phyloP scores from a whole-genome alignment of 2,797 vertebrate genomes.

The Sparus aurata region DNA sequence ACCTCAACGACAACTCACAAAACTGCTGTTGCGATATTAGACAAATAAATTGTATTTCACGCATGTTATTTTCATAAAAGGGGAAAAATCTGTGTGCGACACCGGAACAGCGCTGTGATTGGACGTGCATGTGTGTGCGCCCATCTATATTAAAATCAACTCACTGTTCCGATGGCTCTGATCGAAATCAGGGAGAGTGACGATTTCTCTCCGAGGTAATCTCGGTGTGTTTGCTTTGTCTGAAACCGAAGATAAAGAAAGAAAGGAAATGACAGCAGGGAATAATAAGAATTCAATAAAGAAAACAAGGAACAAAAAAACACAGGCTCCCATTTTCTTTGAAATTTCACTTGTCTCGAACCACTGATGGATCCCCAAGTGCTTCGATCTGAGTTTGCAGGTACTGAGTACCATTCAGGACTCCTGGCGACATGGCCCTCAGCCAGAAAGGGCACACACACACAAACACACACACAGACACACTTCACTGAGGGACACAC shows the following conservation, averaged over 20 bases:
- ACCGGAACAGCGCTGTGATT: constrained; percentile 47
- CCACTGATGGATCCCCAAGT: constrained; percentile 48
- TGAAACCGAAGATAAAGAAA: constrained; percentile 73
- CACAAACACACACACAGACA: constrained; percentile 26
- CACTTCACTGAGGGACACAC: constrained; percentile 32
- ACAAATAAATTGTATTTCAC: constrained; percentile 24
- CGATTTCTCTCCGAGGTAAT: constrained; percentile 74
- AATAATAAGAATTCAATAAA: constrained; percentile 68
- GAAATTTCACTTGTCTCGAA: constrained; percentile 39
- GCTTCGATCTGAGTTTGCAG: constrained; percentile 39
- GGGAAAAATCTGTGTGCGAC: constrained; percentile 33
- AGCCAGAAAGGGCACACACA: constrained; percentile 27
- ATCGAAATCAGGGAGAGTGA: constrained; percentile 77
- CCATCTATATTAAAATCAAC: constrained; percentile 88
- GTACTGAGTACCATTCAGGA: constrained; percentile 49
- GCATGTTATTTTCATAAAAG: constrained; percentile 33
- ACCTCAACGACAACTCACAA: constrained; percentile 26
- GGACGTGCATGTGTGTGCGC: constrained; percentile 52
- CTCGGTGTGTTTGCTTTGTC: constrained; percentile 74
- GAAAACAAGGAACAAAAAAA: constrained; percentile 41
- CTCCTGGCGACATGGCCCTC: constrained; percentile 44
- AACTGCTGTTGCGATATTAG: constrained; percentile 22
- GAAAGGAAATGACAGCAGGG: constrained; percentile 78
- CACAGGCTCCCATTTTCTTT: constrained; percentile 37
- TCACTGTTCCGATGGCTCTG: constrained; percentile 65